A percentile compares a stretch with the other conserved stretches of the same genome.
These are phyloP conservation scores for Coregonus suidteri DNA, from an alignment of 2,797 vertebrate genomes.

Conservation along the genomic window DNA sequence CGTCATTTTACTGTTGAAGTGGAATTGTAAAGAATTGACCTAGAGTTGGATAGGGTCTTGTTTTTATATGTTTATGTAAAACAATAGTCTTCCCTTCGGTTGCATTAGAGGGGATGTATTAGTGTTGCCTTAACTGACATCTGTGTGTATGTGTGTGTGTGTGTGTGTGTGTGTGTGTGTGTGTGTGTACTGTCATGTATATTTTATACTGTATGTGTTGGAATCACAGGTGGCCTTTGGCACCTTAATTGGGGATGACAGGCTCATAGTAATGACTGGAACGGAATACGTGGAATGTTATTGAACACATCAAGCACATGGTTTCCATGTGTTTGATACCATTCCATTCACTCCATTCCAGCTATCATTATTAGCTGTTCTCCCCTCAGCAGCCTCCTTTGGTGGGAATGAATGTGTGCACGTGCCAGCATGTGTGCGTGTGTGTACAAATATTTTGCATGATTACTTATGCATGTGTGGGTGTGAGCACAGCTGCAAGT, in stretches of 20 bases:
- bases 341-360: too few species aligned
- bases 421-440: background rate
- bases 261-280: too few species aligned
- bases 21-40: slow-evolving; percentile 24
- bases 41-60: background rate
- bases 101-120: slow-evolving; percentile 40
- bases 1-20: too few species aligned
- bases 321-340: too few species aligned
- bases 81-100: slow-evolving; percentile 26
- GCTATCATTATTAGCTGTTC: too few species aligned
- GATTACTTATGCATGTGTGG: background rate
- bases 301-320: too few species aligned
- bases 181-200: too few species aligned
- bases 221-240: too few species aligned
- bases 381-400: slow-evolving; percentile 1
- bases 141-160: background rate
- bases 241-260: too few species aligned
- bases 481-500: slow-evolving; percentile 9
- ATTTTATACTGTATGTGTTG: too few species aligned
- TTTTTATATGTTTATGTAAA: too few species aligned
- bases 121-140: slow-evolving; percentile 16
- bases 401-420: slow-evolving; percentile 3
- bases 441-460: background rate
- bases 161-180: background rate
- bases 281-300: too few species aligned